A percentile compares a stretch with the other conserved stretches of the same genome.
Conservation (phyloP, 2,797 vertebrate genomes). For the Fundulus diaphanus region DNA sequence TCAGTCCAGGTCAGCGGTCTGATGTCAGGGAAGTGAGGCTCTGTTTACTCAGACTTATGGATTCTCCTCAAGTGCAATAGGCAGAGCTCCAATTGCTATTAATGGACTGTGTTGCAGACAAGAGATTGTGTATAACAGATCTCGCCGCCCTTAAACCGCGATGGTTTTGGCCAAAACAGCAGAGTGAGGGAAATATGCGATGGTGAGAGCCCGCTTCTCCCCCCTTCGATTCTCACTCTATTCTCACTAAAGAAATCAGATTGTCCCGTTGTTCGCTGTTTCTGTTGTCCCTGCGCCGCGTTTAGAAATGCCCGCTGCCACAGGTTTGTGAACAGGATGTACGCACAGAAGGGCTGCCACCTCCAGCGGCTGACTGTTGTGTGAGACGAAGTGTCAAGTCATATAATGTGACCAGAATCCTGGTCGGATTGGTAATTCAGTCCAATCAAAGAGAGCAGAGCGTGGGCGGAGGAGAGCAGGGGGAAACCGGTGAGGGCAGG, state of each 20-base stretch:
- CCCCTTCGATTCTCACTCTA: constrained; percentile 2
- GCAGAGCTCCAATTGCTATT: constrained; percentile 1
- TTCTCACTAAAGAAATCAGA: constrained; percentile 33
- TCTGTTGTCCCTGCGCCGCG: constrained; percentile 19
- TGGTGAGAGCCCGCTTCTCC: constrained; percentile 1
- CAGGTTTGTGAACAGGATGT: constrained; percentile 62
- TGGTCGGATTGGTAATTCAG: constrained; percentile 48
- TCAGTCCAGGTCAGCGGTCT: constrained; percentile 45
- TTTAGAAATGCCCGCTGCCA: constrained; percentile 45
- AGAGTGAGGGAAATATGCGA: constrained; percentile 16
- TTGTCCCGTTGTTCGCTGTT: constrained; percentile 21
- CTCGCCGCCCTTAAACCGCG: constrained; percentile 5
- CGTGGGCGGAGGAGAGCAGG: background rate
- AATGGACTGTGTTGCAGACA: constrained; percentile 25
- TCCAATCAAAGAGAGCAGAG: constrained; percentile 14
- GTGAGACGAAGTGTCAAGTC: constrained; percentile 69
- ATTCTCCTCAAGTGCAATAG: constrained; percentile 7
- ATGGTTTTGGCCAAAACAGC: constrained; percentile 10
- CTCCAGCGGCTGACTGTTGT: constrained; percentile 56
- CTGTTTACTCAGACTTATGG: constrained; percentile 38
- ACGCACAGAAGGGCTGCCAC: constrained; percentile 61
- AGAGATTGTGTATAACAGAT: constrained; percentile 23
- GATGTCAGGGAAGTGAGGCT: constrained; percentile 38
- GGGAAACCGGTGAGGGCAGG: constrained; percentile 12
- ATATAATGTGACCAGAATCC: constrained; percentile 55